phyloP scores from a whole-genome alignment of 2,113 vertebrate genomes.

The Trematocara marginatum region DNA sequence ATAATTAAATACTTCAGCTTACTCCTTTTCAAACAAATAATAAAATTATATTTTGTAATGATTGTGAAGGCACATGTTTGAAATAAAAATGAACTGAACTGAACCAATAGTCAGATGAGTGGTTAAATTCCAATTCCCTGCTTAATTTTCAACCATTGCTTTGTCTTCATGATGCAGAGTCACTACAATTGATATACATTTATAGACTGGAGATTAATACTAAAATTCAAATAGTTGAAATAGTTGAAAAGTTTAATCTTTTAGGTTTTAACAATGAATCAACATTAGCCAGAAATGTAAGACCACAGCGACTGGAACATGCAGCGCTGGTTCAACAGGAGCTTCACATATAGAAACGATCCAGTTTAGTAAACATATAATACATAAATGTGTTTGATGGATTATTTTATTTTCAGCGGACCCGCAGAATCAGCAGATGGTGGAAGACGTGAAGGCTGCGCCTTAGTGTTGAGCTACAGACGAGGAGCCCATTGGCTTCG shows the following conservation, averaged over 20 bases:
- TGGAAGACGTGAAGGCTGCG: background rate
- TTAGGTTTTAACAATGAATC: background rate
- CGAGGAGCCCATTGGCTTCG: conserved; percentile 20
- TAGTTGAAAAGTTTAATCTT: background rate
- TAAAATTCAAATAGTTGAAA: background rate
- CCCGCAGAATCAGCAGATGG: background rate
- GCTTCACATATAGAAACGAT: background rate
- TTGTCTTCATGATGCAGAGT: background rate
- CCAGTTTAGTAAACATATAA: background rate
- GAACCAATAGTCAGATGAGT: background rate
- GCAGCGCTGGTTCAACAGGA: background rate
- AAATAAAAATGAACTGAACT: no score
- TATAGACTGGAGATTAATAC: background rate
- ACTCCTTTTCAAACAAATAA: no score
- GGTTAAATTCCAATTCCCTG: background rate
- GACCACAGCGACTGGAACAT: accelerated
- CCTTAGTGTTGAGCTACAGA: background rate
- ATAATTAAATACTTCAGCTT: no score
- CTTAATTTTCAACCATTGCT: background rate
- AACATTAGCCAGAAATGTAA: background rate
- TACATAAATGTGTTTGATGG: background rate
- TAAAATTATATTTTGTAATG: no score
- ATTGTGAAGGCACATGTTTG: no score
- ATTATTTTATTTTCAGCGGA: background rate
- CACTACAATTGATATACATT: background rate